phyloP scores from a whole-genome alignment of 2,797 vertebrate genomes.

The Rhinoraja longicauda region DNA sequence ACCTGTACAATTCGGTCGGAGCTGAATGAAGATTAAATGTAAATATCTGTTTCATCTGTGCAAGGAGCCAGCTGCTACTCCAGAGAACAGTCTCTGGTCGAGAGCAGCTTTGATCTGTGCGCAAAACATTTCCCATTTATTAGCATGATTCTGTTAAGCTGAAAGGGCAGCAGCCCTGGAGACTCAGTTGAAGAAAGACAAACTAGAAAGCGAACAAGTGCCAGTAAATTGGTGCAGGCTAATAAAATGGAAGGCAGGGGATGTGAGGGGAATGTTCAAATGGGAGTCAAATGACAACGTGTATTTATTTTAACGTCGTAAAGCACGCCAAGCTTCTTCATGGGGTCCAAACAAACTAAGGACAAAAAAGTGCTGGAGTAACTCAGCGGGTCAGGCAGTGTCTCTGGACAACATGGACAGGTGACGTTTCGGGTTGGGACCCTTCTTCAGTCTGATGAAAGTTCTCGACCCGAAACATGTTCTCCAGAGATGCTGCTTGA shows the following conservation, averaged over 20 bases:
- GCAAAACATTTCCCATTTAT: constrained; percentile 10
- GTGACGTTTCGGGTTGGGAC: too few species aligned
- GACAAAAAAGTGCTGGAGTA: too few species aligned
- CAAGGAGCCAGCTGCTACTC: constrained; percentile 8
- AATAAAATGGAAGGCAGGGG: not conserved
- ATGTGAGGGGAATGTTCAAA: not conserved
- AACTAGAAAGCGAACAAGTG: constrained; percentile 2
- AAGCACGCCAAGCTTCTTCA: not conserved
- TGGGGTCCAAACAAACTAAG: not conserved
- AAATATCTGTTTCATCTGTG: constrained; percentile 37
- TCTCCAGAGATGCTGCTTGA: too few species aligned
- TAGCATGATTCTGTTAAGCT: not conserved
- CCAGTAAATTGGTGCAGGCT: not conserved
- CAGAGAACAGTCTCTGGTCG: constrained; percentile 7
- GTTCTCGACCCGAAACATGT: too few species aligned
- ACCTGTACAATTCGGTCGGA: constrained; percentile 53
- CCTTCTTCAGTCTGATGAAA: too few species aligned
- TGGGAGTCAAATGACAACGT: not conserved
- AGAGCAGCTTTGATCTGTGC: constrained; percentile 27
- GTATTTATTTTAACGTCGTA: not conserved
- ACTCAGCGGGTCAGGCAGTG: too few species aligned
- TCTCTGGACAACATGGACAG: too few species aligned
- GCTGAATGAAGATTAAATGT: constrained; percentile 34
- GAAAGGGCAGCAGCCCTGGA: not conserved
- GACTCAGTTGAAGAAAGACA: not conserved